Evolutionary conservation across 2,113 vertebrate genomes (phyloP), one percentile per base, ranked within the genome.

Genomic region (Takifugu flavidus): DNA sequence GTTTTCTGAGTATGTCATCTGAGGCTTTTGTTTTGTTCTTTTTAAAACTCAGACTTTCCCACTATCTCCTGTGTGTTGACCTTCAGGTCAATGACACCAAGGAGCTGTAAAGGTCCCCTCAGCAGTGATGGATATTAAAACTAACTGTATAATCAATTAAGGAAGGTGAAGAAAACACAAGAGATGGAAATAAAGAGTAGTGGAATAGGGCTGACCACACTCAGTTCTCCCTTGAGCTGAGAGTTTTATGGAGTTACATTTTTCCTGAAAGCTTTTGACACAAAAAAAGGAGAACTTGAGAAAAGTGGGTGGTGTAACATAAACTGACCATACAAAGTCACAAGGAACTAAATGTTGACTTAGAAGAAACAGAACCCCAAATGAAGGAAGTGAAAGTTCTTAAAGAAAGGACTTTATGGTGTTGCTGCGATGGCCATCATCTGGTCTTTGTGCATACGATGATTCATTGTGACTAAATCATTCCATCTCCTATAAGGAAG

Each of bases 351-450:
- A 20, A 20, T 13, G 15, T 15, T 47, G 45, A 47, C 45, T n/a
- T n/a, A n/a, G n/a, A n/a, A n/a, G n/a, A 47, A 47, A 50, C 15
- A 50, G 56, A 29, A 65, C 13, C 42, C 0, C 8, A 13, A 34
- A 49, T 53, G 43, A 49, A 31, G 62, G 59, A 63, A 78, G 69
- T 63, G 59, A 58, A 34, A 70, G 59, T 25, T 54, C 4, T 28
- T 54, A 15, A 56, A 42, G 14, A 58, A 57, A 54, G 58, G 62
- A 59, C 31, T 12, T 26, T 34, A 25, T 49, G 47, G 6, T 20
- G n/a, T 25, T 49, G 47, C 47, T 25, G 5, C 10, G 6, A 27
- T 49, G 12, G 31, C 46, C 13, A 13, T n/a, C 47, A 62, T 43
- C n/a, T 31, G 25, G 47, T 1, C 62, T 20, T 56, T 4, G 0